Evolutionary conservation across 2,113 vertebrate species (phyloP).

Genomic region (Zosterops borbonicus): DNA sequence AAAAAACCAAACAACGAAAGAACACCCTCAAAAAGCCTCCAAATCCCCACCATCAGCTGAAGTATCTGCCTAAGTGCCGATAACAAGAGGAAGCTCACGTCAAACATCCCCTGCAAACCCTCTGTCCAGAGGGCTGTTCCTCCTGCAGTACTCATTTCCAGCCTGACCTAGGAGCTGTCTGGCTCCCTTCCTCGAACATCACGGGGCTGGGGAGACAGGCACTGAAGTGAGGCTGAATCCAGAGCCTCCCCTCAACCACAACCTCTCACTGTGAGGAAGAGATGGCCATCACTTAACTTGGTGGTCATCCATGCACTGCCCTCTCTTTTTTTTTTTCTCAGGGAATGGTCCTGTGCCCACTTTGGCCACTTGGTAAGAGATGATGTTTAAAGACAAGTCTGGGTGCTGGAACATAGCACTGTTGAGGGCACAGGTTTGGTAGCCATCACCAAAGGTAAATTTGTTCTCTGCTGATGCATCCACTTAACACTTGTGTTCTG

Average conservation of each 20-base stretch:
- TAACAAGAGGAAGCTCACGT: background rate
- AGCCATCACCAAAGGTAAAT: background rate
- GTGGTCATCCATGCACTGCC: accelerated
- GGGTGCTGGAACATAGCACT: background rate
- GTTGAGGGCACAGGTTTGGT: background rate
- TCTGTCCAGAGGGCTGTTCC: background rate
- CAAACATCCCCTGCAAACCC: background rate
- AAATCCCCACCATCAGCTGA: background rate
- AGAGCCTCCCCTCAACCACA: background rate
- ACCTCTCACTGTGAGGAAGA: accelerated
- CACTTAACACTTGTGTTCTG: background rate
- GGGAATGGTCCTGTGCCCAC: background rate
- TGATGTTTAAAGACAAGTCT: background rate
- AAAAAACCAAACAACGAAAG: background rate
- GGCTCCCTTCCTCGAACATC: background rate
- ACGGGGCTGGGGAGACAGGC: background rate
- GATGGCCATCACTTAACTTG: no score
- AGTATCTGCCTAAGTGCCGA: background rate
- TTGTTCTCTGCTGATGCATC: background rate
- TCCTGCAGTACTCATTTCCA: background rate
- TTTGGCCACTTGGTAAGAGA: background rate
- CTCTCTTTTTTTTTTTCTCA: background rate
- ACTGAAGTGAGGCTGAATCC: accelerated
- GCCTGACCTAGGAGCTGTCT: background rate
- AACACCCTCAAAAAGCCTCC: background rate